Base-by-base conservation (phyloP, 1,140 invertebrate species). In the Bombus balteatus region DNA sequence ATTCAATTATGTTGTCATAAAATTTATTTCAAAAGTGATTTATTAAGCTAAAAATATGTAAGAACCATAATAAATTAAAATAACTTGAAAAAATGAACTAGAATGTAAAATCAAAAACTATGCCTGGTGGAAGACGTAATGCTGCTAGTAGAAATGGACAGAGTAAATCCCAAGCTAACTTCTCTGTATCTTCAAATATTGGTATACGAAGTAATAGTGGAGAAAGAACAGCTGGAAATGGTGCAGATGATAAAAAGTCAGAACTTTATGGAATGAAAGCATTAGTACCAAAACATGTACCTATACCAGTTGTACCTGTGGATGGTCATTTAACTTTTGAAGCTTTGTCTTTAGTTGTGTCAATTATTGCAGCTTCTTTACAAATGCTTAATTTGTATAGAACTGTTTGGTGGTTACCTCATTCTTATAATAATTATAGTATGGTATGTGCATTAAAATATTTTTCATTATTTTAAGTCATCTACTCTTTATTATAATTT, bases 381-480 rank as follows among this genome's bases (percentile, higher is more conserved):
- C 99, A 99, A 95, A 98, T 99, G 94, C 96, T 99, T 28, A 98
- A 99, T 95, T 96, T 99, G 18, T 99, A 99, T 93, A 97, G 98
- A 86, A 99, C 98, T 57, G 97, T 98, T n/a, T 99, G 98, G 98
- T 99, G 99, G 99, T 94, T 99, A 41, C 98, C 98, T 32, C 97
- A 99, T 91, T 98, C 98, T 5, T 97, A 98, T 93, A 98, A 97
- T 88, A 97, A 97, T 90, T 98, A 98, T 95, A 97, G 97, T 89
- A 97, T 99, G 97, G 98, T 99, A 96, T 95, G 96, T 95, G 81
- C 92, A 68, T 43, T 13, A 32, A 81, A 83, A 71, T 81, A 53
- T 95, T 94, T 80, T 47, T 81, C 41, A 83, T 81, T 80, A 43
- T 65, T 77, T 79, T 15, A 65, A 47, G 77, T 87, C 59, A 75